Conservation (phyloP, 2,888 invertebrate genomes). For the Drosophila prolongata region DNA sequence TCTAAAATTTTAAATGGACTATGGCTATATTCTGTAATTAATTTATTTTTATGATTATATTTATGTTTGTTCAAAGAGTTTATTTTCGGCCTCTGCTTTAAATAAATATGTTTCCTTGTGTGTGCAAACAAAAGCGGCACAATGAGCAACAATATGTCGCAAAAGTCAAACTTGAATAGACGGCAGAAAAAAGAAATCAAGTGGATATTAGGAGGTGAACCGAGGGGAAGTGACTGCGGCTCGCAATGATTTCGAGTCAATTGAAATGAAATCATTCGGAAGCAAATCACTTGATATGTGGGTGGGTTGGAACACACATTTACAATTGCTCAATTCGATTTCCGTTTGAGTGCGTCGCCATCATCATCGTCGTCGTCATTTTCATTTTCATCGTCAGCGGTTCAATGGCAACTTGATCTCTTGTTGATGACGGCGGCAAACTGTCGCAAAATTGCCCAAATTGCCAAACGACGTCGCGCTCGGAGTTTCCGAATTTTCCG, state of each 20-base stretch:
- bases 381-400: slow-evolving; percentile 26
- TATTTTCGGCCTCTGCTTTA: too few relatives aligned
- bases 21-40: too few relatives aligned
- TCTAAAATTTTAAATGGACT: too few relatives aligned
- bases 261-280: slow-evolving; percentile 83
- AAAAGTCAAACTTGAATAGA: slow-evolving; percentile 33
- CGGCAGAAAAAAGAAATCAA: slow-evolving; percentile 56
- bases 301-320: slow-evolving; percentile 55
- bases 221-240: slow-evolving; percentile 27
- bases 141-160: slow-evolving; percentile 54
- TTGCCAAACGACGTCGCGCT: slow-evolving; percentile 60
- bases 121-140: slow-evolving; percentile 4
- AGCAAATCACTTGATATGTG: slow-evolving; percentile 82
- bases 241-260: slow-evolving; percentile 77
- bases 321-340: slow-evolving; percentile 82
- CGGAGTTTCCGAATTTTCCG: slow-evolving; percentile 21
- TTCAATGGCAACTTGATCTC: slow-evolving; percentile 70
- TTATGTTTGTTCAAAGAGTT: too few relatives aligned
- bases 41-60: too few relatives aligned
- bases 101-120: neutral
- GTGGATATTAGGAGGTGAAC: slow-evolving; percentile 54
- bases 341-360: slow-evolving; percentile 76
- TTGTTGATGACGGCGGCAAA: slow-evolving; percentile 74
- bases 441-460: slow-evolving; percentile 64
- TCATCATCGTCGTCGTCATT: slow-evolving; percentile 34